Evolutionary conservation across 2,888 invertebrate species (phyloP), one percentile per base, ranked within the genome.

Genomic region (Lochmaea capreae): DNA sequence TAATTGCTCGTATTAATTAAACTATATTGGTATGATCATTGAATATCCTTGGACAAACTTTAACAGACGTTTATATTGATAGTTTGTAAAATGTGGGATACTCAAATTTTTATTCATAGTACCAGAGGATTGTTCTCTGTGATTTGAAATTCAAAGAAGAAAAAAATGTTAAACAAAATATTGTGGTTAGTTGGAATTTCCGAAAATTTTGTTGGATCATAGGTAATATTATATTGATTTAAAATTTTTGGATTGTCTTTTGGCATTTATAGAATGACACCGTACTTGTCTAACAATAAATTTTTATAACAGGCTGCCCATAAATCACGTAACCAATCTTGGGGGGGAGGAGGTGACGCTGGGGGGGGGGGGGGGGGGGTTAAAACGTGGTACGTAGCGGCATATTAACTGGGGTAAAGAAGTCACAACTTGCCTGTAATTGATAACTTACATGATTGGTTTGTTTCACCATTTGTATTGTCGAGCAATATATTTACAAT

Each of bases 41-140:
- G 14, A 46, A 46, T 46, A 12, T 46, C 14, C 14, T 46, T 46
- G 0, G 46, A 14, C 46, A 46, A 43, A 43, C 4, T 33, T 5
- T 5, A 33, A 14, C 46, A 46, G 59, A 59, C 26, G 12, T 33
- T 59, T 59, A 59, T 59, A 59, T 12, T 22, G 22, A n/a, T 33
- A 16, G 22, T 59, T 26, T 14, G 11, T 59, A 14, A 14, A 26
- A 26, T n/a, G 4, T 26, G 59, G n/a, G 33, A 63, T 46, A n/a
- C 62, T 43, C 18, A 12, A n/a, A 59, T n/a, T 59, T 59, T 33
- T 22, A n/a, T 33, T 46, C 12, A 9, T n/a, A 14, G 33, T 8
- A 33, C n/a, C 62, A 63, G 43, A 63, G 43, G 62, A 11, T 63
- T 43, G 42, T 62, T 62, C 62, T 18, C 42, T 62, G 39, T 39